Evolutionary conservation across 2,797 vertebrate species (phyloP).

Genomic region (Knipowitschia caucasica): DNA sequence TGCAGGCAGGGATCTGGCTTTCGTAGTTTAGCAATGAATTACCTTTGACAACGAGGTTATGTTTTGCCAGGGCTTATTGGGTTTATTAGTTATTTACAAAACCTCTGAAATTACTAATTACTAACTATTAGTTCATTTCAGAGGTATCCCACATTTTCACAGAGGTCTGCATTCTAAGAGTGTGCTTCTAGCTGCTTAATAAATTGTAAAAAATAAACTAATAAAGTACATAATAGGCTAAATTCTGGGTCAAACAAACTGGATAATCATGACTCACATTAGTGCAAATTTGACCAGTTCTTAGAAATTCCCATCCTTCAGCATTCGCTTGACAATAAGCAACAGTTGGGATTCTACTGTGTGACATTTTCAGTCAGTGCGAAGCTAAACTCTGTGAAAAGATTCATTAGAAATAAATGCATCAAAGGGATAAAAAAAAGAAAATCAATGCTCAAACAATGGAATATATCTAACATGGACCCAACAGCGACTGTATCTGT

Average conservation of each 20-base stretch:
- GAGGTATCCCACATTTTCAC: no score
- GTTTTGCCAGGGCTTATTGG: no score
- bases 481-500: constrained; percentile 55
- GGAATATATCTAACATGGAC: constrained; percentile 55
- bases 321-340: constrained; percentile 11
- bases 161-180: no score
- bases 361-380: constrained; percentile 38
- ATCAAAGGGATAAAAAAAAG: constrained; percentile 39
- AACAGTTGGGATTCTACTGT: constrained; percentile 20
- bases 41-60: no score
- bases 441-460: constrained; percentile 62
- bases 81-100: no score
- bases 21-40: no score
- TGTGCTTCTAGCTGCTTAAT: no score
- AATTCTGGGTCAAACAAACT: background rate
- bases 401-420: constrained; percentile 61
- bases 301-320: constrained; percentile 20
- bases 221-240: background rate
- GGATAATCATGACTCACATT: no score
- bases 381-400: constrained; percentile 28
- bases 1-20: no score
- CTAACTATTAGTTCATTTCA: no score
- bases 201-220: no score
- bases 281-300: background rate
- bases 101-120: no score